Evolutionary conservation across 2,113 vertebrate genomes (phyloP), one percentile per base, ranked within the genome.

Genomic region (Sylvia atricapilla): DNA sequence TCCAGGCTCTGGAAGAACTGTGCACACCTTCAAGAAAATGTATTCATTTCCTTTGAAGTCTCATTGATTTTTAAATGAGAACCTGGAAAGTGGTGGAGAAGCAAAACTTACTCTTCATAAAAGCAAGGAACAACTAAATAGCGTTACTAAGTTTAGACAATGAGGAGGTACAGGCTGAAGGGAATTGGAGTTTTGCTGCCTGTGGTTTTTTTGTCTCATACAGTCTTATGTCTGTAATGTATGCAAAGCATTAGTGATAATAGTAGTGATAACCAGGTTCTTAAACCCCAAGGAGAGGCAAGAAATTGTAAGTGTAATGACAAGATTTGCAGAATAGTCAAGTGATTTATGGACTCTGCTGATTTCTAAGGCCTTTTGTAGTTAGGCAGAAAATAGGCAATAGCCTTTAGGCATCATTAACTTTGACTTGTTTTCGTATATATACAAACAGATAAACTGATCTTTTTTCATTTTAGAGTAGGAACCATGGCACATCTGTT

Each of bases 1-100:
- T 92, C 89, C 10, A 6, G 86, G 13, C 58, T 72, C 69, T 84
- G 59, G 53, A 69, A 93, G 49, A 87, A 44, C 41, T 68, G 25
- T 76, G 63, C 41, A 21, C 46, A 52, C 59, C 33, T 91, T 83
- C 44, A 87, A 67, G 58, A 80, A 86, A 91, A 84, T 60, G 18
- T 64, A 33, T 50, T 80, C 1, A 15, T 86, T 91, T 93, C 62
- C 83, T 86, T 72, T 80, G 87, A 49, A 41, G 37, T 84, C 41
- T 88, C 49, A 46, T 24, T 64, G 49, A 75, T 90, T 94, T 93
- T 78, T 82, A 84, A 89, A 60, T 62, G n/a, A 82, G 55, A 80
- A 64, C 37, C 46, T 90, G 55, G n/a, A 85, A 92, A 67, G n/a
- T 49, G 52, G 21, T 63, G 56, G 41, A 70, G 74, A 35, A 90